Conservation (phyloP, 2,113 vertebrate species). For the Machaerirhynchus nigripectus region DNA sequence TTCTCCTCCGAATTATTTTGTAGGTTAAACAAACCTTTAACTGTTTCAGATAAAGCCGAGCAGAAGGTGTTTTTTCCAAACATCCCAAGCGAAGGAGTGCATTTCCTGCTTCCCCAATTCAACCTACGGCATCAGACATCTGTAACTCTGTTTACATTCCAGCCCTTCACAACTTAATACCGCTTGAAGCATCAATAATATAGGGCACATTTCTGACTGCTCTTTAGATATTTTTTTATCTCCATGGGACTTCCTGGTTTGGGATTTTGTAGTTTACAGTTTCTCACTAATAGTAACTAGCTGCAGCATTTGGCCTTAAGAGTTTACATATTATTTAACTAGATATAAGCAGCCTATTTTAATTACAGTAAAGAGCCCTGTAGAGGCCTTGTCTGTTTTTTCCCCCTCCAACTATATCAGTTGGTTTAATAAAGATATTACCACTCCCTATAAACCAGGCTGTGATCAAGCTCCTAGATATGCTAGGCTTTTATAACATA, state of each 20-base stretch:
- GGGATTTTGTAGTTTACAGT: slow-evolving; percentile 62
- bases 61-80: slow-evolving; percentile 61
- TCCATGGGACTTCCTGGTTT: slow-evolving; percentile 60
- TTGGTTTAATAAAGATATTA: slow-evolving; percentile 59
- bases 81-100: slow-evolving; percentile 43
- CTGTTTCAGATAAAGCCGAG: slow-evolving; percentile 41
- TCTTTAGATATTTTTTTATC: slow-evolving; percentile 67
- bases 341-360: slow-evolving; percentile 47
- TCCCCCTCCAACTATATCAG: slow-evolving; percentile 49
- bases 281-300: slow-evolving; percentile 56
- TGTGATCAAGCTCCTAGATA: slow-evolving; percentile 26
- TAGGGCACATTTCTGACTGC: slow-evolving; percentile 54
- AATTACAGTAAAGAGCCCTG: slow-evolving; percentile 44
- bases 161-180: slow-evolving; percentile 58
- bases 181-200: slow-evolving; percentile 59
- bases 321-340: slow-evolving; percentile 59
- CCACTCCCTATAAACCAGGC: slow-evolving; percentile 12
- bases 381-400: slow-evolving; percentile 29
- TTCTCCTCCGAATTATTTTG: not conserved
- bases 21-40: slow-evolving; percentile 57
- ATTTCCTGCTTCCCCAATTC: slow-evolving; percentile 59
- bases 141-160: slow-evolving; percentile 65
- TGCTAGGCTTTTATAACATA: not conserved
- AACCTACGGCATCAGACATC: slow-evolving; percentile 59
- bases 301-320: slow-evolving; percentile 58